These are phyloP conservation scores for Exephanes ischioxanthus DNA, from an alignment of 2,888 invertebrate genomes.

Conservation along the genomic window DNA sequence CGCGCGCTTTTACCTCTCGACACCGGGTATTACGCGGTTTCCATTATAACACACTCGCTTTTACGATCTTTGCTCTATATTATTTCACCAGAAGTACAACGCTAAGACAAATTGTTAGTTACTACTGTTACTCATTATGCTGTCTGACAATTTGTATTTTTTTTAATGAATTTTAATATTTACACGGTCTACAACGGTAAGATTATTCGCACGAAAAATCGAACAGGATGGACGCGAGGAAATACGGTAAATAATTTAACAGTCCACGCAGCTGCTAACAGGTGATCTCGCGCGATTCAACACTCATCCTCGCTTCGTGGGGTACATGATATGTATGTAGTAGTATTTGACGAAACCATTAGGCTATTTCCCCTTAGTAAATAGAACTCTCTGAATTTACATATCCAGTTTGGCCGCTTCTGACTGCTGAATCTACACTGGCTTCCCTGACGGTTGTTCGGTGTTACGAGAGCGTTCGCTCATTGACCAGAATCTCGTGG, in stretches of 20 bases:
- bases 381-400: conserved; percentile 60
- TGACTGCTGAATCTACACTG: conserved; percentile 19
- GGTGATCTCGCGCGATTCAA: conserved; percentile 46
- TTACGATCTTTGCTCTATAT: background rate
- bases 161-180: background rate
- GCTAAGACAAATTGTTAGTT: background rate
- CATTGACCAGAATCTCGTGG: conserved; percentile 43
- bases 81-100: background rate
- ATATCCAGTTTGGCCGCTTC: conserved; percentile 61
- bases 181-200: background rate
- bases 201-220: background rate
- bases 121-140: background rate
- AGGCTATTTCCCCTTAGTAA: conserved; percentile 60
- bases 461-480: conserved; percentile 32
- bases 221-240: background rate
- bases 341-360: conserved; percentile 64
- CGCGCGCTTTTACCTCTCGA: conserved; percentile 65
- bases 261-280: conserved; percentile 55
- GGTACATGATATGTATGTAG: conserved; percentile 21
- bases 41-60: conserved; percentile 61
- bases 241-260: conserved; percentile 15
- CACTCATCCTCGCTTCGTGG: conserved; percentile 35
- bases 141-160: background rate
- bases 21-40: conserved; percentile 69
- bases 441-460: conserved; percentile 23